Percentiles rank a stretch among this genome's conserved stretches.
Conservation (phyloP, 2,888 invertebrate species). For the Podabrus alpinus region DNA sequence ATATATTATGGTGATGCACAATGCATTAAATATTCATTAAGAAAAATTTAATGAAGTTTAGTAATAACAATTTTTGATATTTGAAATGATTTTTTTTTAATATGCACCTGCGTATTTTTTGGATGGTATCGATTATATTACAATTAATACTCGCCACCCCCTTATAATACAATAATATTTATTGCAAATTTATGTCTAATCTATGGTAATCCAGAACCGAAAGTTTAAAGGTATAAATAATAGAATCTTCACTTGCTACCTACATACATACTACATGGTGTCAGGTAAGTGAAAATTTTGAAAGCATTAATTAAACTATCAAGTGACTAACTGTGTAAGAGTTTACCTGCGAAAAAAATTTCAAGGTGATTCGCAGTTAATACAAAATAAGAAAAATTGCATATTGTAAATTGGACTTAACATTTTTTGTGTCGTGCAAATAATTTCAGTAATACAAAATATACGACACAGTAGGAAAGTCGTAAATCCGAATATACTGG, state of each 20-base stretch:
- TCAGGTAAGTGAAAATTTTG: not conserved
- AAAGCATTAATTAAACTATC: not conserved
- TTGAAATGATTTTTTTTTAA: not conserved
- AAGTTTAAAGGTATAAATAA: not conserved
- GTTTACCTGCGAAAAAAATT: not conserved
- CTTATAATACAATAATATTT: no score
- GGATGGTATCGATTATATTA: not conserved
- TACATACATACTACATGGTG: not conserved
- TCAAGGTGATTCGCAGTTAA: not conserved
- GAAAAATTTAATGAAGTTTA: not conserved
- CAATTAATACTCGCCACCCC: no score
- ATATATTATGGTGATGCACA: not conserved
- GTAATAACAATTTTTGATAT: not conserved
- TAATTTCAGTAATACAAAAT: not conserved
- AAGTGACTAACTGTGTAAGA: not conserved
- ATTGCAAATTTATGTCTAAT: not conserved
- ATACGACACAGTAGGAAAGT: not conserved
- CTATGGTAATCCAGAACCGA: not conserved
- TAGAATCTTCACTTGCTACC: not conserved
- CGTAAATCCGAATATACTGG: slow-evolving; percentile 18
- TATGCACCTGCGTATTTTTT: not conserved
- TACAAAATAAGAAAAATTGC: not conserved
- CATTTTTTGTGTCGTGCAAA: not conserved
- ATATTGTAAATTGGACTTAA: not conserved
- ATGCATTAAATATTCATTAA: not conserved